These are phyloP conservation scores for Yoshiicerus persimilis DNA, from an alignment of 1,140 invertebrate genomes.

Conservation along the genomic window DNA sequence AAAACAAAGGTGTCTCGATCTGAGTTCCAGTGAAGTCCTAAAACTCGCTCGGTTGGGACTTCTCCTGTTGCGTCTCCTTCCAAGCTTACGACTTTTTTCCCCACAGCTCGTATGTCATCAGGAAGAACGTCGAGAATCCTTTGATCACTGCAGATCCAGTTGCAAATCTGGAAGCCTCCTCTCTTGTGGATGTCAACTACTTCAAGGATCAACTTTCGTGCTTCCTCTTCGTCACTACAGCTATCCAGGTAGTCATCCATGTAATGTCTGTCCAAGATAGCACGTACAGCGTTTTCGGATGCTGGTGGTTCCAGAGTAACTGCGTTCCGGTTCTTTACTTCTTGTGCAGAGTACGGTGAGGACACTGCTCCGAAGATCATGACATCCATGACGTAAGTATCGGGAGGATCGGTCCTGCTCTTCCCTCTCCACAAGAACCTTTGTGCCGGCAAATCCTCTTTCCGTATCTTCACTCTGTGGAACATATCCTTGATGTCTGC, in stretches of 20 bases:
- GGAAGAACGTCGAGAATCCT: neutral
- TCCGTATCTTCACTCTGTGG: neutral
- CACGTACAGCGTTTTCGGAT: neutral
- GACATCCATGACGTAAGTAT: neutral
- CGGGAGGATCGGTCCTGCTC: neutral
- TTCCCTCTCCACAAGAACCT: conserved; percentile 37
- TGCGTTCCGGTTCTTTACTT: neutral
- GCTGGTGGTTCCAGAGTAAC: neutral
- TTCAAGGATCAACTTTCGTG: neutral
- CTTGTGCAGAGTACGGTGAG: conserved; percentile 19
- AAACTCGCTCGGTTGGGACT: neutral
- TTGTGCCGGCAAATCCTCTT: conserved; percentile 22
- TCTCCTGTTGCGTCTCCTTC: neutral
- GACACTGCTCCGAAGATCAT: conserved; percentile 36
- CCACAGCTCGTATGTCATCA: neutral
- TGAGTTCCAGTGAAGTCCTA: neutral
- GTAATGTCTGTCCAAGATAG: conserved; percentile 12
- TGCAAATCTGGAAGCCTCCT: conserved; percentile 11
- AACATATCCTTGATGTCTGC: conserved; percentile 39
- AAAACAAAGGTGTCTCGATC: neutral
- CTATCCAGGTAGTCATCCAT: conserved; percentile 38
- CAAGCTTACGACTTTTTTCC: neutral
- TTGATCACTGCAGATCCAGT: neutral
- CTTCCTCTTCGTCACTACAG: conserved; percentile 7
- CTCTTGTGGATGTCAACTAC: neutral